phyloP scores from a whole-genome alignment of 2,888 invertebrate genomes.

The Pseudococcus jackbeardsleyi region DNA sequence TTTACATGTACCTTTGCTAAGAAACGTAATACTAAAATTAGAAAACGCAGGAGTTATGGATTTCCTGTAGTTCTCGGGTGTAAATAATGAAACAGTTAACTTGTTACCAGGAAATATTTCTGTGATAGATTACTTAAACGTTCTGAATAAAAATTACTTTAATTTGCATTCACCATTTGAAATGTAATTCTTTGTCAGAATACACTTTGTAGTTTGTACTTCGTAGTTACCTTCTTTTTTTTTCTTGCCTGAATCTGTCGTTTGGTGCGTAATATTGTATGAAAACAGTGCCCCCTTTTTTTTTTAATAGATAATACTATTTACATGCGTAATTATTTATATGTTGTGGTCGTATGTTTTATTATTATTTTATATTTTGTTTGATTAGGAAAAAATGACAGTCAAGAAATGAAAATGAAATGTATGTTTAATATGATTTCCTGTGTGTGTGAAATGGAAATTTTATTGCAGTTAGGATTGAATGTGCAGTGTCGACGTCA shows the following conservation, averaged over 20 bases:
- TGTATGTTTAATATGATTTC: background rate
- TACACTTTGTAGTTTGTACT: slow-evolving; percentile 20
- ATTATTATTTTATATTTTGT: slow-evolving; percentile 42
- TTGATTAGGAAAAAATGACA: background rate
- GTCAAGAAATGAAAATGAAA: slow-evolving; percentile 27
- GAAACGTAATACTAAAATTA: background rate
- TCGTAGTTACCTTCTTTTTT: background rate
- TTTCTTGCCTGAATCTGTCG: background rate
- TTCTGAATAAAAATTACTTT: slow-evolving; percentile 46
- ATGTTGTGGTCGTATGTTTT: background rate
- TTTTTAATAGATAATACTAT: background rate
- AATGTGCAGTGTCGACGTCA: background rate
- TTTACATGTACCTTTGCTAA: background rate
- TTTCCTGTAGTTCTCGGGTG: slow-evolving; percentile 23
- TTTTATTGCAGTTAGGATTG: background rate
- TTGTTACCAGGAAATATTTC: slow-evolving; percentile 54
- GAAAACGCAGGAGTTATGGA: background rate
- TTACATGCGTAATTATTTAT: background rate
- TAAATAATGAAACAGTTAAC: slow-evolving; percentile 20
- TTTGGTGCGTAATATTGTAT: background rate
- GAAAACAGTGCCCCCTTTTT: background rate
- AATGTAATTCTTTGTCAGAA: background rate
- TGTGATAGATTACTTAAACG: slow-evolving; percentile 44
- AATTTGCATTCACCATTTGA: slow-evolving; percentile 9
- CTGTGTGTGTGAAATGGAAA: background rate